Evolutionary conservation across 2,113 vertebrate species (phyloP), one percentile per base, ranked within the genome.

Genomic region (Galbula dea): DNA sequence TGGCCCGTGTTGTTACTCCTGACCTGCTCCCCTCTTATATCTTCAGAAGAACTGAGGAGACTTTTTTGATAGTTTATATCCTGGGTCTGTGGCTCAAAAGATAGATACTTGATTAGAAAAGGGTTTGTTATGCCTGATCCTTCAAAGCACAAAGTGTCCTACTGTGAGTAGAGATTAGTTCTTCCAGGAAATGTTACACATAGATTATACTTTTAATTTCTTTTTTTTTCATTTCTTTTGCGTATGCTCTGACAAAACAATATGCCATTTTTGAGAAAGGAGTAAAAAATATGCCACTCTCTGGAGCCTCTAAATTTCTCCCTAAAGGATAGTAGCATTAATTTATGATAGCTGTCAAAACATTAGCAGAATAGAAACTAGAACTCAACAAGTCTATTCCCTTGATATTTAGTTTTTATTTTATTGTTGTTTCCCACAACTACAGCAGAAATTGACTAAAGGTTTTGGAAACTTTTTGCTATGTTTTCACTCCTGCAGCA

Each of bases 261-360:
- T 54, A 46, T 32, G 29, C n/a, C 73, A 19, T 58, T 65, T 78
- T 89, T 79, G n/a, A 89, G 37, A 71, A 12, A 82, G 21, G 34
- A 85, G 8, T 20, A 37, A 84, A 88, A 89, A 84, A 69, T 14
- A 76, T 2, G 3, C 55, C 85, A 43, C 26, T 82, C 55, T 83
- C 49, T 79, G 37, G 21, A 86, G 49, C 37, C 49, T 55, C 67
- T 91, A 67, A 61, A 80, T 74, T 61, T 92, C 21, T 80, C 75
- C 43, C 75, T 76, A 74, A 89, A 77, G 58, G 89, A 71, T 88
- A 66, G 46, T 13, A n/a, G 23, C 27, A 76, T 76, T 62, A 76
- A 71, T n/a, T 80, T 89, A 55, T 13, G n/a, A n/a, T 66, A 92
- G 52, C 59, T 94, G 74, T 77, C 59, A 85, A 85, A 91, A 82